Percentiles rank a stretch among this genome's conserved stretches.
These are phyloP conservation scores for Cheilosia soror DNA, from an alignment of 2,888 invertebrate species.

Conservation along the genomic window DNA sequence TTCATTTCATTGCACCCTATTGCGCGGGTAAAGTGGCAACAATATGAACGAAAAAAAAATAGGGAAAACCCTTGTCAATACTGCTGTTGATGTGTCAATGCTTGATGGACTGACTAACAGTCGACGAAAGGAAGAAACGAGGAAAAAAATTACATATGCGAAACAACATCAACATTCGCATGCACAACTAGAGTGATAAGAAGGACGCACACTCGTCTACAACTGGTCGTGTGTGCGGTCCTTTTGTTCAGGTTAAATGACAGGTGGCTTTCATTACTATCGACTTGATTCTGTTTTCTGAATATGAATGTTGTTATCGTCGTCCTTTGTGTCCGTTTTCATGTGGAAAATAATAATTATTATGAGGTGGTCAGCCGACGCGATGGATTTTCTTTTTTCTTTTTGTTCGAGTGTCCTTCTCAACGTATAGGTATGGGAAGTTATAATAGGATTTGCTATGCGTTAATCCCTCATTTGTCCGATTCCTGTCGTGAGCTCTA, in stretches of 20 bases:
- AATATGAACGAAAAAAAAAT: neutral
- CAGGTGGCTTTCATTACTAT: constrained; percentile 71
- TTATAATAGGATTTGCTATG: constrained; percentile 58
- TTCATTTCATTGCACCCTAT: constrained; percentile 50
- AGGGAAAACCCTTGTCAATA: constrained; percentile 42
- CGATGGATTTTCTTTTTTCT: constrained; percentile 35
- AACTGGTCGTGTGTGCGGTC: constrained; percentile 47
- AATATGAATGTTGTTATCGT: constrained; percentile 12
- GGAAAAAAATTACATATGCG: constrained; percentile 4
- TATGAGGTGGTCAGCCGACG: constrained; percentile 66
- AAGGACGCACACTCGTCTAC: constrained; percentile 27
- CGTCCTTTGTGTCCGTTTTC: constrained; percentile 55
- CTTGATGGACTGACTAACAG: constrained; percentile 55
- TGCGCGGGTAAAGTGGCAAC: constrained; percentile 13
- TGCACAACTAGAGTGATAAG: constrained; percentile 60
- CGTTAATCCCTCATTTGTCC: neutral
- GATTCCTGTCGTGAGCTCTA: neutral
- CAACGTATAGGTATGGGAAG: constrained; percentile 38
- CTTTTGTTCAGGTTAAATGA: constrained; percentile 73
- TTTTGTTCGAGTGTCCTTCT: constrained; percentile 52
- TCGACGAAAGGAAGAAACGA: constrained; percentile 40
- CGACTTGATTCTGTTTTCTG: constrained; percentile 15
- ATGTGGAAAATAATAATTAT: constrained; percentile 74
- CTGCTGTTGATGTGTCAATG: constrained; percentile 68
- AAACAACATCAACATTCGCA: constrained; percentile 67